Evolutionary conservation across 2,113 vertebrate genomes (phyloP), one percentile per base, ranked within the genome.

Genomic region (Seriola quinqueradiata): DNA sequence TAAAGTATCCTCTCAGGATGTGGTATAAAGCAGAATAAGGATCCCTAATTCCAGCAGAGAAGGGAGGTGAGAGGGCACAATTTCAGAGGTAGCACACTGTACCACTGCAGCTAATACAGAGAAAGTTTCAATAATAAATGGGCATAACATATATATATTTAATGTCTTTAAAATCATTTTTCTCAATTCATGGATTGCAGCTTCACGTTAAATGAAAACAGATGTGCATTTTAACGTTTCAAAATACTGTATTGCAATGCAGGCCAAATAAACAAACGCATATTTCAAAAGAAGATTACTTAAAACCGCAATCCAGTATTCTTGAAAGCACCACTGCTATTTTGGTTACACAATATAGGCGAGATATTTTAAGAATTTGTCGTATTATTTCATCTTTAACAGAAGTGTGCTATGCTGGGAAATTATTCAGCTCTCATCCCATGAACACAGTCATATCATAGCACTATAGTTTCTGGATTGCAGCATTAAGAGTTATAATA

Each of bases 301-400:
- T 90, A 92, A 91, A 90, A 92, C 91, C 91, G 92, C 92, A 93
- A 92, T 85, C 91, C 87, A 92, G 88, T 67, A 69, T 90, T 81
- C 77, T 70, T 89, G 70, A 90, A 90, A 89, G 89, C 90, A 90
- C 84, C 81, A 82, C 90, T 82, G 79, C 87, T 86, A 19, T 82
- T 89, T 89, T 88, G 89, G 82, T 87, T 70, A 54, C 60, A 79
- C 52, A 75, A 82, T 68, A 59, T 66, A 67, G 61, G 46, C n/a
- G 60, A 84, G 66, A 87, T 77, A 59, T 73, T 69, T 50, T 28
- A 38, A 58, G 16, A 82, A 72, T 76, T 17, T 34, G 36, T 80
- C 69, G 19, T 40, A n/a, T 50, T 77, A 50, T 67, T 66, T 65
- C 74, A 83, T 81, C 69, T 58, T 44, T 19, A 82, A 81, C 61